phyloP scores from a whole-genome alignment of 2,113 vertebrate species.

The Sapajus apella region DNA sequence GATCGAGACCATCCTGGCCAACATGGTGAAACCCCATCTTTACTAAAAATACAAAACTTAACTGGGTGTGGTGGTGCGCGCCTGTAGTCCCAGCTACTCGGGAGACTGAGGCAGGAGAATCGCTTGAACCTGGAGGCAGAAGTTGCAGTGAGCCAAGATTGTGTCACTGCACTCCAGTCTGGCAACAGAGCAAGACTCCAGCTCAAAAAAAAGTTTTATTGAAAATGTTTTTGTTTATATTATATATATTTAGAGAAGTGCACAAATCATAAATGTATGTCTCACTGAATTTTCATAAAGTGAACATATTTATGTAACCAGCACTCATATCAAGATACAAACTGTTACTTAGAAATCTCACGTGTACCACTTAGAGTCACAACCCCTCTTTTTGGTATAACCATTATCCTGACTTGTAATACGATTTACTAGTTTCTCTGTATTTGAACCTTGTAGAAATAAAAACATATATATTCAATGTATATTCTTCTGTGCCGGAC shows the following conservation, averaged over 20 bases:
- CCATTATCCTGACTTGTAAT: neutral
- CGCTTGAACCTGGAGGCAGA: no score
- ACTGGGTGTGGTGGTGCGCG: no score
- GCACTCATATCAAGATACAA: neutral
- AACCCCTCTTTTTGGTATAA: neutral
- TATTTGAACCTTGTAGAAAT: conserved; percentile 30
- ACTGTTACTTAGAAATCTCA: neutral
- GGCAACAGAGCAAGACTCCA: no score
- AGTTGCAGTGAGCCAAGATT: no score
- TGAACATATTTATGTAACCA: neutral
- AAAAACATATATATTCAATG: neutral
- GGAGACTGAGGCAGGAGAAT: no score
- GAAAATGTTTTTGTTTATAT: neutral
- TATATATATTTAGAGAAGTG: neutral
- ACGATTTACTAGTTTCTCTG: neutral
- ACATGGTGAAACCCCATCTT: no score
- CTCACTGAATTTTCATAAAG: neutral
- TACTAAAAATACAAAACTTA: no score
- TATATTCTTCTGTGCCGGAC: neutral
- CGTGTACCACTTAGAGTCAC: neutral
- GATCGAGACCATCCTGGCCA: no score
- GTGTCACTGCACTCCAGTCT: no score
- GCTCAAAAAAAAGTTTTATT: neutral
- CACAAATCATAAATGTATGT: neutral
- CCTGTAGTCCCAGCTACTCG: no score